Evolutionary conservation across 1,140 invertebrate genomes (phyloP), one percentile per base, ranked within the genome.

Genomic region (Scaptomyza hsui): DNA sequence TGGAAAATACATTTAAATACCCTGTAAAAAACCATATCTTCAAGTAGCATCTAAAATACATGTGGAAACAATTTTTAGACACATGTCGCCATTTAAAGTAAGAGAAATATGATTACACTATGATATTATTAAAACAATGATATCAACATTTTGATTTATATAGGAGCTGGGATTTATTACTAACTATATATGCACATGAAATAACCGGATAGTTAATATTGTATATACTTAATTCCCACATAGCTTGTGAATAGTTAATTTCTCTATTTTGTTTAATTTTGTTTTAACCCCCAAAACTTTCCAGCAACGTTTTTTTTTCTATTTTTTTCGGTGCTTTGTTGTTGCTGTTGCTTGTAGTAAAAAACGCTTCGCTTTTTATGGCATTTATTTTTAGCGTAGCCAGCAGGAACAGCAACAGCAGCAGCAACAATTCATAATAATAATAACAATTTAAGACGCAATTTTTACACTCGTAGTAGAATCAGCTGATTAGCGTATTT

Each of bases 401-500:
- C 64, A 67, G 49, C 44, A 44, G 24, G 2, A 26, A 26, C 24
- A 26, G 5, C 24, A 26, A 26, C 24, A 26, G 5, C 24, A 26
- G 5, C 4, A 21, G 4, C 21, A 53, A 24, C 39, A 26, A 26
- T 4, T 2, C 1, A 26, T 10, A 19, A 7, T 7, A 42, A 42
- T 12, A 63, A 42, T 32, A 63, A 55, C 35, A 63, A 42, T 49
- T 35, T 71, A 71, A 64, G 61, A 65, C 68, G 68, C 68, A 71
- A 71, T 71, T 6, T 29, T 2, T 9, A 57, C 15, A 35, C 26
- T 37, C 32, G 32, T 37, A 37, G 37, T 29, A 26, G 39, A 65
- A 71, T 71, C 61, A 56, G 39, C 68, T 65, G 68, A 71, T 71
- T 71, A 80, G 51, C 44, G 56, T 59, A 0, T 29, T 29, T 0